phyloP scores from a whole-genome alignment of 2,113 vertebrate species.

The Heterochromis multidens region DNA sequence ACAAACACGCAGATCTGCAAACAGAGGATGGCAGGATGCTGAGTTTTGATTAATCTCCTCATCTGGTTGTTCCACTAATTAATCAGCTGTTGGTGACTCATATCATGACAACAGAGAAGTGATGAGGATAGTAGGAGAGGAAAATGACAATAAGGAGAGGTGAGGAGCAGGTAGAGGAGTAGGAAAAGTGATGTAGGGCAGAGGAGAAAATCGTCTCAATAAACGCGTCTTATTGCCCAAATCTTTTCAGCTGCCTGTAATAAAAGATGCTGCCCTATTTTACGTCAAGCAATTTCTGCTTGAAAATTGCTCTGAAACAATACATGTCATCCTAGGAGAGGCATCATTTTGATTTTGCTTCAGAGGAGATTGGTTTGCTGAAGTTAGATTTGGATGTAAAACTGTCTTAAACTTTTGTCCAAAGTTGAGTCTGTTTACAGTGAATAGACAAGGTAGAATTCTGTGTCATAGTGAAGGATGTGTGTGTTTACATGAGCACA shows the following conservation, averaged over 20 bases:
- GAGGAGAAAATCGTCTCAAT: background rate
- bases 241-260: background rate
- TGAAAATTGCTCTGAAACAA: background rate
- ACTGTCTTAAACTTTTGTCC: background rate
- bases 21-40: slow-evolving; percentile 1
- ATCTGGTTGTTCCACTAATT: slow-evolving; percentile 35
- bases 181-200: background rate
- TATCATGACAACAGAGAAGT: background rate
- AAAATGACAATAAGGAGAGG: background rate
- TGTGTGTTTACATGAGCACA: background rate
- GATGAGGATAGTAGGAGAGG: slow-evolving; percentile 1
- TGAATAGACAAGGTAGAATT: background rate
- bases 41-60: slow-evolving; percentile 51
- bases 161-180: background rate
- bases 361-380: background rate
- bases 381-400: background rate
- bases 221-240: background rate
- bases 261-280: background rate
- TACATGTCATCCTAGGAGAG: background rate
- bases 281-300: background rate
- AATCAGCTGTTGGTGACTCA: slow-evolving; percentile 49
- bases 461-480: background rate
- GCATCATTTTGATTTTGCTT: background rate
- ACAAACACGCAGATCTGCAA: background rate
- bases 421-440: background rate